phyloP scores from a whole-genome alignment of 1,140 invertebrate genomes.

The Acyrthosiphon pisum region DNA sequence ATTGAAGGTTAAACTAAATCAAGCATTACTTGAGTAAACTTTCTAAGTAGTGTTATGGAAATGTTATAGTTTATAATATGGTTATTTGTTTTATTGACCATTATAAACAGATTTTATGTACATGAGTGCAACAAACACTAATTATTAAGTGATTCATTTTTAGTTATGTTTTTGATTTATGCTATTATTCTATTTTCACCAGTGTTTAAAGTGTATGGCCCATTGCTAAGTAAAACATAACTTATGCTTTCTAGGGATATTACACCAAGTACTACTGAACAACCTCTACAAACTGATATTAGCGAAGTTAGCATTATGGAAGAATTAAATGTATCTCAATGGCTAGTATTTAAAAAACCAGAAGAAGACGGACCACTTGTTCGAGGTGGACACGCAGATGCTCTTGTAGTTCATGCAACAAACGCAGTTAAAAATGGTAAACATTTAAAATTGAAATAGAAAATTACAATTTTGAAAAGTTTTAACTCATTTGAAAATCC shows the following conservation, averaged over 20 bases:
- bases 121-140: not conserved
- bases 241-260: not conserved
- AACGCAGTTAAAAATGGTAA: slow-evolving; percentile 87
- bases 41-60: not conserved
- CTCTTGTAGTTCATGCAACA: slow-evolving; percentile 91
- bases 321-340: slow-evolving; percentile 80
- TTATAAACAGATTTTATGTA: not conserved
- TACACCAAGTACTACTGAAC: not conserved
- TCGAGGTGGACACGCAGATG: slow-evolving; percentile 87
- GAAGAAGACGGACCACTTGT: slow-evolving; percentile 88
- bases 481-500: not conserved
- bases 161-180: not conserved
- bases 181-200: not conserved
- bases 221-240: not conserved
- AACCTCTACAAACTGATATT: slow-evolving; percentile 24
- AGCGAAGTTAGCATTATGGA: slow-evolving; percentile 67
- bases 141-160: not conserved
- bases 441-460: slow-evolving; percentile 16
- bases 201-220: not conserved
- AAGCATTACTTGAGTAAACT: not conserved
- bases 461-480: not conserved
- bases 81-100: not conserved
- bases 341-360: slow-evolving; percentile 78
- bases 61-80: not conserved
- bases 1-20: not conserved